These are phyloP conservation scores for Malurus elegans DNA, from an alignment of 2,113 vertebrate species.

Conservation along the genomic window DNA sequence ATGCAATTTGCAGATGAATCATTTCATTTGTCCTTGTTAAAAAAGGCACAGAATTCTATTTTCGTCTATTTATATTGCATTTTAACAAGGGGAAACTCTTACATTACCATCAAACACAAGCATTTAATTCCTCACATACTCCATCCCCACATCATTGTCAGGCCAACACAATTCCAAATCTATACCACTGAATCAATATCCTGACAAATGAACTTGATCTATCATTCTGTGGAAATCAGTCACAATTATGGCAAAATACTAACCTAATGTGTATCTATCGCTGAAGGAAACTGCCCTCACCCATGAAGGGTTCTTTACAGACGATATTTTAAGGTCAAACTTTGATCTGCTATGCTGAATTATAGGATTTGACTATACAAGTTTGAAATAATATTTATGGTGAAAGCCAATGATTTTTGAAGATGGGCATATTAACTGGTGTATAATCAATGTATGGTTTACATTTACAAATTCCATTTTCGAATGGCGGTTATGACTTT, in stretches of 20 bases:
- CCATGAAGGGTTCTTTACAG: background rate
- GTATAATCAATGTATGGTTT: background rate
- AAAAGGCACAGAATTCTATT: conserved; percentile 64
- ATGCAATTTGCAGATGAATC: conserved; percentile 59
- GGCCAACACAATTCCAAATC: conserved; percentile 26
- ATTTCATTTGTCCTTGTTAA: conserved; percentile 73
- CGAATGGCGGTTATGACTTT: background rate
- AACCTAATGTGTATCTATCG: background rate
- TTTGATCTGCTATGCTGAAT: background rate
- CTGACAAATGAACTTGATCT: conserved; percentile 11
- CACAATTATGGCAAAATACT: background rate
- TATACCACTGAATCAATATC: background rate
- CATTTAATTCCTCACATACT: conserved; percentile 57
- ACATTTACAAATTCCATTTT: background rate
- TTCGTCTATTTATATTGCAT: conserved; percentile 58
- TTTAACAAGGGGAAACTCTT: conserved; percentile 44
- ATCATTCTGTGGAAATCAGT: background rate
- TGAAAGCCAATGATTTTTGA: background rate
- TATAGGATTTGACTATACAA: background rate
- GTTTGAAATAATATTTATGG: background rate
- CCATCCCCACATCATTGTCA: conserved; percentile 19
- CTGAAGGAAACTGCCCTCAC: background rate
- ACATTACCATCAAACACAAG: conserved; percentile 51
- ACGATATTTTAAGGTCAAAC: background rate
- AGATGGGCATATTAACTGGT: background rate